A percentile compares a stretch with the other conserved stretches of the same genome.
Conservation (phyloP, 2,113 vertebrate genomes). For the Ophthalmolycus amberensis region DNA sequence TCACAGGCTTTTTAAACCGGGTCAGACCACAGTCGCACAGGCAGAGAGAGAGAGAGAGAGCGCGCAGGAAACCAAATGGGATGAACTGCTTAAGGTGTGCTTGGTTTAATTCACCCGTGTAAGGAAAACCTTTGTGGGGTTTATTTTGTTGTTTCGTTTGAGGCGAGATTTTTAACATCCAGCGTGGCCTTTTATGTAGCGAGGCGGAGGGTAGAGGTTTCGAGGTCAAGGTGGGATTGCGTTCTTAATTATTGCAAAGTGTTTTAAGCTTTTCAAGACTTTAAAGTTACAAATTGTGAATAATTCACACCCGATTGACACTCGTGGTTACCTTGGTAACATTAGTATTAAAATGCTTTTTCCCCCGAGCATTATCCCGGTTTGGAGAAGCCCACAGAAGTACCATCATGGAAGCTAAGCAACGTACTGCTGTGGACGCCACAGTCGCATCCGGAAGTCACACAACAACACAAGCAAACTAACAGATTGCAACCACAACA, state of each 20-base stretch:
- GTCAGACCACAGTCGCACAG: constrained; percentile 51
- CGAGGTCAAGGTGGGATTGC: not conserved
- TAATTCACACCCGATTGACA: not conserved
- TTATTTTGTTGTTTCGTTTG: not conserved
- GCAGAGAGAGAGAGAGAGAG: not conserved
- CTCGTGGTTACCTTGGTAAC: not conserved
- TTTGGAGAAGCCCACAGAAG: no score
- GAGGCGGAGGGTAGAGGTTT: not conserved
- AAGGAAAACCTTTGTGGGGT: not conserved
- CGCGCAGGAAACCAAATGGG: constrained; percentile 24
- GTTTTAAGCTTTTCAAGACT: not conserved
- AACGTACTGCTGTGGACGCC: no score
- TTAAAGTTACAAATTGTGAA: not conserved
- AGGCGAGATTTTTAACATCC: not conserved
- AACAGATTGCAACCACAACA: no score
- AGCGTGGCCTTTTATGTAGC: not conserved
- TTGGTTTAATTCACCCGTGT: constrained; percentile 49
- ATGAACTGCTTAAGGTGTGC: constrained; percentile 37
- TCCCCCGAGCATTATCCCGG: no score
- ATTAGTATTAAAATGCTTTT: no score
- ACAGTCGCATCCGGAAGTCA: no score
- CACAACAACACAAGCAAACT: no score
- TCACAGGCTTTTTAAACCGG: constrained; percentile 64
- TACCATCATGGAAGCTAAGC: no score
- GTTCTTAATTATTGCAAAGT: not conserved